phyloP scores from a whole-genome alignment of 1,140 invertebrate genomes.

The Brachionus manjavacas region DNA sequence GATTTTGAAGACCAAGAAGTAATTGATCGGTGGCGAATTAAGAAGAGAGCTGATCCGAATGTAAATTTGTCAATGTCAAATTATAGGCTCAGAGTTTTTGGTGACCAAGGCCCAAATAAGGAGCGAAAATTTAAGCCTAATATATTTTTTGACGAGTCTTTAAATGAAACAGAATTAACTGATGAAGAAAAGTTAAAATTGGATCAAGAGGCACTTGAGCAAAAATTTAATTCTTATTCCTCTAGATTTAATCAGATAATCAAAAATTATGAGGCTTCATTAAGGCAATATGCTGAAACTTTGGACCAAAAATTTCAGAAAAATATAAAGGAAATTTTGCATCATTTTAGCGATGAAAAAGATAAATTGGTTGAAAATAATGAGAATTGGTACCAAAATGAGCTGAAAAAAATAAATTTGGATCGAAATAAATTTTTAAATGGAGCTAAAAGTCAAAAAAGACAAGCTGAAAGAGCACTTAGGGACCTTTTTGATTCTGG shows the following conservation, averaged over 20 bases:
- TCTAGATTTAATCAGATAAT: neutral
- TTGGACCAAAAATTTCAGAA: neutral
- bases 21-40: neutral
- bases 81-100: neutral
- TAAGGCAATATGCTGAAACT: no score
- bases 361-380: neutral
- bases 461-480: neutral
- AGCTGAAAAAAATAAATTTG: neutral
- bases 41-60: slow-evolving; percentile 5
- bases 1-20: neutral
- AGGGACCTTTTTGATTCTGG: slow-evolving; percentile 9
- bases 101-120: neutral
- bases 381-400: neutral
- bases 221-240: neutral
- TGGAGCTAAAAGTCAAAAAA: neutral
- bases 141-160: neutral
- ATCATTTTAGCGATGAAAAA: neutral
- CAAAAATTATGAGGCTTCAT: neutral
- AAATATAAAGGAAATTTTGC: neutral
- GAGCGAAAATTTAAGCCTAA: slow-evolving; percentile 6
- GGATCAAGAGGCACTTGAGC: neutral
- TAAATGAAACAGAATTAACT: neutral
- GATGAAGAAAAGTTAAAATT: neutral
- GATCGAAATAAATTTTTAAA: neutral
- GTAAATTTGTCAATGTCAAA: neutral